A percentile compares a stretch with the other conserved stretches of the same genome.
Conservation (phyloP, 2,113 vertebrate genomes). For the Petromus typicus region DNA sequence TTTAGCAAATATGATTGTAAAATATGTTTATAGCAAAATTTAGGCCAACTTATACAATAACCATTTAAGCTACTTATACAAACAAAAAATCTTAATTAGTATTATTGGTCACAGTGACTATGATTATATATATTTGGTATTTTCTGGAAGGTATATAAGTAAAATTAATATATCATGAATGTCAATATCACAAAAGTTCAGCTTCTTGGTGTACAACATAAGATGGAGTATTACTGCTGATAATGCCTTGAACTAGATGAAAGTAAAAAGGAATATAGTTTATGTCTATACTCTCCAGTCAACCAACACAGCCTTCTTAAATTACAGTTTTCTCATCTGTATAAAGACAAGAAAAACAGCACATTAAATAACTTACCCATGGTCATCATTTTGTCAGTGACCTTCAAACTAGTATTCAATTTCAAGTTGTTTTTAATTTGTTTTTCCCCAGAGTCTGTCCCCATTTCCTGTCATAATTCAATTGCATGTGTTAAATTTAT, state of each 20-base stretch:
- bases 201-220: background rate
- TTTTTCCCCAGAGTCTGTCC: background rate
- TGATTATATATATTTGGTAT: too few relatives aligned
- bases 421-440: background rate
- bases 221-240: background rate
- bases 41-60: background rate
- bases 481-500: background rate
- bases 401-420: background rate
- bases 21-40: slow-evolving; percentile 21
- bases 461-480: background rate
- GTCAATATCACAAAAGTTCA: background rate
- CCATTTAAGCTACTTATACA: background rate
- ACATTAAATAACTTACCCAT: background rate
- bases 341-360: slow-evolving; percentile 13
- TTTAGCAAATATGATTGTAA: background rate
- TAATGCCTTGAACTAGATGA: background rate
- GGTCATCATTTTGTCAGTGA: background rate
- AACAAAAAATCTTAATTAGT: slow-evolving; percentile 20
- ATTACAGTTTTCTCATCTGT: background rate
- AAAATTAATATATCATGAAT: background rate
- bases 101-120: background rate
- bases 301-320: background rate
- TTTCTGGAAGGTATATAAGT: background rate
- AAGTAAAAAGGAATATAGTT: slow-evolving; percentile 7
- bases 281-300: background rate